A percentile compares a stretch with the other conserved stretches of the same genome.
Conservation (phyloP, 2,888 invertebrate genomes). For the Xylocampa areola region DNA sequence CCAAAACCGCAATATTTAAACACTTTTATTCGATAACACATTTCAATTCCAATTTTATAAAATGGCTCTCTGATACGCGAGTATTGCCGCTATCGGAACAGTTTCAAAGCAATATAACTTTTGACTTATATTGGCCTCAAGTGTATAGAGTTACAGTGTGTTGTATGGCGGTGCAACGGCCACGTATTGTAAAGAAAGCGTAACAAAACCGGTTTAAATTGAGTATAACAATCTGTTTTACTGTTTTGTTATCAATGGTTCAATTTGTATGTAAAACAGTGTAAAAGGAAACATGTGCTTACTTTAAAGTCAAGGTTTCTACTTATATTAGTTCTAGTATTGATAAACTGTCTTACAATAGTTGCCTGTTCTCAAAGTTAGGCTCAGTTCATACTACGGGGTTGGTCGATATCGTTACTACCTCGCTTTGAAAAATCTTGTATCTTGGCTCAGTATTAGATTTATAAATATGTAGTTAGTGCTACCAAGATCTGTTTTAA, state of each 20-base stretch:
- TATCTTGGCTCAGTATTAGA: no score
- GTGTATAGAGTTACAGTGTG: constrained; percentile 58
- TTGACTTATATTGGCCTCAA: constrained; percentile 67
- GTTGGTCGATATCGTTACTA: no score
- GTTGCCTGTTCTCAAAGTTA: no score
- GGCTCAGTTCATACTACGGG: no score
- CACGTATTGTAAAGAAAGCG: constrained; percentile 73
- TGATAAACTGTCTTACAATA: no score
- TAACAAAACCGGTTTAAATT: constrained; percentile 71
- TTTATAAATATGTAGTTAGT: no score
- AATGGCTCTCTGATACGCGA: constrained; percentile 58
- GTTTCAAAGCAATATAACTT: constrained; percentile 68
- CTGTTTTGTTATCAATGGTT: constrained; percentile 39
- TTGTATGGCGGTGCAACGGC: constrained; percentile 52
- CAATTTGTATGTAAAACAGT: constrained; percentile 33
- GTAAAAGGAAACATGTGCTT: constrained; percentile 9
- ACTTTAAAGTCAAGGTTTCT: no score
- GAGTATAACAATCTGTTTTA: constrained; percentile 53
- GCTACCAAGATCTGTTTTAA: no score
- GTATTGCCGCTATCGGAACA: constrained; percentile 58
- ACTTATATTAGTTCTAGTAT: no score
- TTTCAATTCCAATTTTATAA: constrained; percentile 62
- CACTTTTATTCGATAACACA: constrained; percentile 30
- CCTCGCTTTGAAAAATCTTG: no score
- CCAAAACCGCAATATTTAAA: constrained; percentile 28